Percentiles rank a stretch among this genome's conserved stretches.
Conservation (phyloP, 2,888 invertebrate genomes). For the Agrilus cyanescens region DNA sequence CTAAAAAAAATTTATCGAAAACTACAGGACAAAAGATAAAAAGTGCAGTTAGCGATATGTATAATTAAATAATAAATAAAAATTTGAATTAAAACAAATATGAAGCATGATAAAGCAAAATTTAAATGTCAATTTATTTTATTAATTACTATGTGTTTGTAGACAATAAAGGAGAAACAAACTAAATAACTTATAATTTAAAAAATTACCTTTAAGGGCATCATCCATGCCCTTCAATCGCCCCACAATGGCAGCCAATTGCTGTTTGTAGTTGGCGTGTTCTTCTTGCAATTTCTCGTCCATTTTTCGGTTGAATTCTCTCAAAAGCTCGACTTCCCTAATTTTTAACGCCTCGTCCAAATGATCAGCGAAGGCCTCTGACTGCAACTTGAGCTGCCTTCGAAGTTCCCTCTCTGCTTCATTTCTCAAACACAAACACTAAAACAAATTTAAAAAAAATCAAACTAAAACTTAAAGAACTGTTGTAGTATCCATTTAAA, state of each 20-base stretch:
- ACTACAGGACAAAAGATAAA: too few relatives aligned
- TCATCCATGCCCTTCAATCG: conserved; percentile 65
- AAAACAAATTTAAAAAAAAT: conserved; percentile 11
- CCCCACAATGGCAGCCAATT: conserved; percentile 61
- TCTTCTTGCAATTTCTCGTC: conserved; percentile 59
- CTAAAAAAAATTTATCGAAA: too few relatives aligned
- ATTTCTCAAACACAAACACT: conserved; percentile 53
- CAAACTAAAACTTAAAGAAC: conserved; percentile 1
- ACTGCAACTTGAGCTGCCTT: conserved; percentile 69
- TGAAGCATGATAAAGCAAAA: too few relatives aligned
- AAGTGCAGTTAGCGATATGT: too few relatives aligned
- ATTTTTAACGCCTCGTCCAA: conserved; percentile 55
- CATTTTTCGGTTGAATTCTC: conserved; percentile 42
- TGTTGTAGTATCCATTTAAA: background rate
- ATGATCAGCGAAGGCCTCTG: conserved; percentile 77
- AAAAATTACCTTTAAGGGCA: conserved; percentile 55
- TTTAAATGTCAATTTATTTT: too few relatives aligned
- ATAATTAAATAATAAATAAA: too few relatives aligned
- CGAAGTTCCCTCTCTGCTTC: conserved; percentile 62
- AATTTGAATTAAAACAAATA: too few relatives aligned
- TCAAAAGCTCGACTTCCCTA: conserved; percentile 40
- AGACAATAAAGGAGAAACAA: too few relatives aligned
- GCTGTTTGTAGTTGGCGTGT: conserved; percentile 52
- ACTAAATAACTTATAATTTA: too few relatives aligned
- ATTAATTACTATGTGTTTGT: too few relatives aligned